A percentile compares a stretch with the other conserved stretches of the same genome.
phyloP scores from a whole-genome alignment of 35 echinoderm and acorn worm genomes.

The Diadema setosum region DNA sequence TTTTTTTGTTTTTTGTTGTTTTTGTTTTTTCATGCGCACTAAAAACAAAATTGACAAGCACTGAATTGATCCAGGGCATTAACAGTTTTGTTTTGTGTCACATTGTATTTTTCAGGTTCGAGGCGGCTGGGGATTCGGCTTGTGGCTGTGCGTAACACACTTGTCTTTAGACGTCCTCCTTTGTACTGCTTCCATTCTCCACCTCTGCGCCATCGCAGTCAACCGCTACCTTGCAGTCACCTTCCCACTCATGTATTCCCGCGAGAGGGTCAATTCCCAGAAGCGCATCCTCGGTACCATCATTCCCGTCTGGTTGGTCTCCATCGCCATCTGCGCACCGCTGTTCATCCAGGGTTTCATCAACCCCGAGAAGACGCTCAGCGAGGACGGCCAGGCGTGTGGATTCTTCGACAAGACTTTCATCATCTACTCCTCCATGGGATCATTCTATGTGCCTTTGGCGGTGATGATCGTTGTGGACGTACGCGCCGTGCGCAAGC shows the following conservation, averaged over 20 bases:
- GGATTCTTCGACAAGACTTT: slow-evolving; percentile 95
- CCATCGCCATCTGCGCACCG: slow-evolving; percentile 67
- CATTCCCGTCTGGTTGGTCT: slow-evolving; percentile 91
- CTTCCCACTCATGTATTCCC: slow-evolving; percentile 91
- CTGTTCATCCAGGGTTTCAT: slow-evolving; percentile 77
- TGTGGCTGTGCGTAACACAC: slow-evolving; percentile 80
- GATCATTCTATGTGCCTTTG: slow-evolving; percentile 96
- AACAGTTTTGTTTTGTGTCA: not conserved
- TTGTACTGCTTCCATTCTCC: slow-evolving; percentile 95
- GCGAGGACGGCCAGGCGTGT: slow-evolving; percentile 63
- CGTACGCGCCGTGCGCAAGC: slow-evolving; percentile 78
- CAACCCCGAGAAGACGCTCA: slow-evolving; percentile 69
- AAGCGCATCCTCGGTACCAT: slow-evolving; percentile 93
- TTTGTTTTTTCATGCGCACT: too few species aligned
- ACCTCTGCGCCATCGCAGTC: slow-evolving; percentile 97
- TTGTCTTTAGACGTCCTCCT: slow-evolving; percentile 89
- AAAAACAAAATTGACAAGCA: too few species aligned
- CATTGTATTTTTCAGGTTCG: slow-evolving; percentile 54
- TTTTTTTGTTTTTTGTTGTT: too few species aligned
- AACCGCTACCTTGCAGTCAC: slow-evolving; percentile 97
- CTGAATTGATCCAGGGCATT: too few species aligned
- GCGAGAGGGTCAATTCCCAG: slow-evolving; percentile 84
- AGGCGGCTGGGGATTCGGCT: slow-evolving; percentile 83
- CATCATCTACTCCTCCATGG: slow-evolving; percentile 97
- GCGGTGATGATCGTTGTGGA: slow-evolving; percentile 94